Evolutionary conservation across 2,113 vertebrate species (phyloP).

Genomic region (Pollimyrus isidori): DNA sequence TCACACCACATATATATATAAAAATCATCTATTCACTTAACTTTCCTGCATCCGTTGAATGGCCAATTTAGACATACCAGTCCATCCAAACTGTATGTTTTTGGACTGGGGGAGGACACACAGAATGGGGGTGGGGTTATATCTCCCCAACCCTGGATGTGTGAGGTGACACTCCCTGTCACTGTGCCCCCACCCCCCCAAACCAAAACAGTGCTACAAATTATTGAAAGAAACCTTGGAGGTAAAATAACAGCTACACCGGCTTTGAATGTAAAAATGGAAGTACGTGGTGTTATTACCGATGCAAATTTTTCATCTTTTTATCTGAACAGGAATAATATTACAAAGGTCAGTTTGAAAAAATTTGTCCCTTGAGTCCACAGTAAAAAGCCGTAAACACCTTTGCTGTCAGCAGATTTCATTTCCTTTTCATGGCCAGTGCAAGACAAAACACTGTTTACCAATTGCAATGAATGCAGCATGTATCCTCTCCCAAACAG

Average conservation of each 20-base stretch:
- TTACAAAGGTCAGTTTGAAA: background rate
- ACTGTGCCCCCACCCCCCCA: background rate
- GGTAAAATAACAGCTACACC: background rate
- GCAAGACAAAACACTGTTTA: background rate
- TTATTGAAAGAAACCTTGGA: background rate
- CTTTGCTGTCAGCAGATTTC: background rate
- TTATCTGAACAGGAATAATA: background rate
- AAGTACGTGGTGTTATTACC: background rate
- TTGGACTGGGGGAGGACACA: background rate
- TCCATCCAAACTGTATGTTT: background rate
- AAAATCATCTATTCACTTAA: background rate
- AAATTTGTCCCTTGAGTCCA: background rate
- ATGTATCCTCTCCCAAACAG: background rate
- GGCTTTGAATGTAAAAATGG: background rate
- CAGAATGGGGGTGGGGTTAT: background rate
- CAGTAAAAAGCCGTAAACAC: background rate
- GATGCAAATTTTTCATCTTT: background rate
- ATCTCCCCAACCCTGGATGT: background rate
- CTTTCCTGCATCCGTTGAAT: background rate
- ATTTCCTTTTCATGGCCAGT: background rate
- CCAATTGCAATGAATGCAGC: background rate
- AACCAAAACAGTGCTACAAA: background rate
- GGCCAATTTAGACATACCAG: background rate
- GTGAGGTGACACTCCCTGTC: background rate
- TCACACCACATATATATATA: background rate